Conservation (phyloP, 35 echinoderm and acorn worm species). For the Ptychodera flava region DNA sequence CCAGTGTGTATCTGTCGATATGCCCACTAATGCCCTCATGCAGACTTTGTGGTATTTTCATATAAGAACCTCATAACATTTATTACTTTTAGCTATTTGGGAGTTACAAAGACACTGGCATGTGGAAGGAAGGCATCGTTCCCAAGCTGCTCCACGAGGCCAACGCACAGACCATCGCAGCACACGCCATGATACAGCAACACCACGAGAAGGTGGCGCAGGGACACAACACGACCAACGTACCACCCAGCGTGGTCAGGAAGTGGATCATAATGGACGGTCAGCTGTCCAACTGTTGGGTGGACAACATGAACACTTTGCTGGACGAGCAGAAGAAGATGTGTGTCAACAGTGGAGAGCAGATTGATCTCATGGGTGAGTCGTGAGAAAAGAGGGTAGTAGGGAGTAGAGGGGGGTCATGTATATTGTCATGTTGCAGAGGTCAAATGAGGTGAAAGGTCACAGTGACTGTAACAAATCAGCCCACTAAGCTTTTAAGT, state of each 20-base stretch:
- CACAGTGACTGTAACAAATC: too few species aligned
- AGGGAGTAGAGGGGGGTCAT: too few species aligned
- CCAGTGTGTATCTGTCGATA: too few species aligned
- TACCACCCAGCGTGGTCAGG: constrained; percentile 66
- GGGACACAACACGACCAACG: neutral
- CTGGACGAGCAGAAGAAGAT: constrained; percentile 15
- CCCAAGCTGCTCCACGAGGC: constrained; percentile 48
- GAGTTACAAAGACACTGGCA: constrained; percentile 6
- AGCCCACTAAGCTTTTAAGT: too few species aligned
- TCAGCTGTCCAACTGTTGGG: constrained; percentile 26
- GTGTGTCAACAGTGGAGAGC: constrained; percentile 48
- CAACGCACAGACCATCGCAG: constrained; percentile 22
- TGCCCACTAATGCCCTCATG: too few species aligned
- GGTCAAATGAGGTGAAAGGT: too few species aligned
- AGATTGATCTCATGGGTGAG: constrained; percentile 55
- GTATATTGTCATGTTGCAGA: too few species aligned
- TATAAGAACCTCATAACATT: too few species aligned
- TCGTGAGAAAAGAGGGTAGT: too few species aligned
- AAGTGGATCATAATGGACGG: constrained; percentile 89
- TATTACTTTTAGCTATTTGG: neutral
- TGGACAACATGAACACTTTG: constrained; percentile 29
- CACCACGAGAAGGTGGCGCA: constrained; percentile 41
- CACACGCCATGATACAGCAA: constrained; percentile 37
- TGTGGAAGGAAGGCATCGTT: constrained; percentile 42
- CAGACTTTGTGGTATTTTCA: too few species aligned